phyloP scores from a whole-genome alignment of 2,888 invertebrate species.

The Heliconius erato region DNA sequence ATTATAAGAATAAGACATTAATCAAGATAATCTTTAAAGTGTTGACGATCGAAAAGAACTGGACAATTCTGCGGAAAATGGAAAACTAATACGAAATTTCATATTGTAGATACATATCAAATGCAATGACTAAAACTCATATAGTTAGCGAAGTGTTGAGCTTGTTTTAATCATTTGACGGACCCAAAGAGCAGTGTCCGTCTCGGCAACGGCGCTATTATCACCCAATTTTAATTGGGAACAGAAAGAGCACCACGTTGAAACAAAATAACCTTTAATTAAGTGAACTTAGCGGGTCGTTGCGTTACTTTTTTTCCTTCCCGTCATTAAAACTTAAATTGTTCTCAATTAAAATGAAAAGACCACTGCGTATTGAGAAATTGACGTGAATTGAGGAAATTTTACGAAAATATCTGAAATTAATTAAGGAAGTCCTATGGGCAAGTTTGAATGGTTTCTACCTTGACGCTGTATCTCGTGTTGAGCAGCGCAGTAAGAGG shows the following conservation, averaged over 20 bases:
- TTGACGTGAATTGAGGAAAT: neutral
- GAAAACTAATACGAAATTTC: too few species aligned
- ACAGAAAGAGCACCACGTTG: neutral
- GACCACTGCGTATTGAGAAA: conserved; percentile 6
- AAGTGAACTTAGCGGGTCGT: conserved; percentile 30
- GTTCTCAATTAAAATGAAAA: conserved; percentile 42
- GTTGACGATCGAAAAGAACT: too few species aligned
- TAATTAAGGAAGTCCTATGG: conserved; percentile 8
- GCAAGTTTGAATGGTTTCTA: neutral
- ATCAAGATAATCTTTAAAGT: too few species aligned
- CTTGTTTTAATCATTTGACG: neutral
- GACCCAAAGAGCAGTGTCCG: neutral
- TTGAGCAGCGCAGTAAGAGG: too few species aligned
- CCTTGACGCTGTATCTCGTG: too few species aligned
- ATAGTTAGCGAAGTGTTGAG: neutral
- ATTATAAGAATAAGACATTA: too few species aligned
- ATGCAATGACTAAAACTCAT: neutral
- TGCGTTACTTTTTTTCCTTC: conserved; percentile 36
- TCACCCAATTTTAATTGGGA: conserved; percentile 29
- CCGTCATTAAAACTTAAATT: conserved; percentile 43
- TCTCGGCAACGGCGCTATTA: conserved; percentile 10
- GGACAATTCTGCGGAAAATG: too few species aligned
- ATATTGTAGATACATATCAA: neutral
- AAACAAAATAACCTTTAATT: conserved; percentile 40
- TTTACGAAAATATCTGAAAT: conserved; percentile 5